Percentiles rank a stretch among this genome's conserved stretches.
Conservation (phyloP, 2,113 vertebrate genomes). For the Boulengeromyrus knoepffleri region DNA sequence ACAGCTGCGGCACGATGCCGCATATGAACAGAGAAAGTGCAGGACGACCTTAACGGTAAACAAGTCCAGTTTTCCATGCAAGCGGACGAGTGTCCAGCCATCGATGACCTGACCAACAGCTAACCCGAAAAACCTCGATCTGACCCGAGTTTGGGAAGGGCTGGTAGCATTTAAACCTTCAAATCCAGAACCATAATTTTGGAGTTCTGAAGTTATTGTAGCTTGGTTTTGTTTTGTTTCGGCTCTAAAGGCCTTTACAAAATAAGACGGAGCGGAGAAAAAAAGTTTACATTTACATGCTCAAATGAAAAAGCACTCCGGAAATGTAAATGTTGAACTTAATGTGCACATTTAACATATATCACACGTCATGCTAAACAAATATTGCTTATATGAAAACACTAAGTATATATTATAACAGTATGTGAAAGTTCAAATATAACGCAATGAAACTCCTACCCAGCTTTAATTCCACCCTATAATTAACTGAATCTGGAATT, state of each 20-base stretch:
- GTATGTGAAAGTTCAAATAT: constrained; percentile 5
- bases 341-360: not conserved
- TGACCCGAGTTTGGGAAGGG: not conserved
- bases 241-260: not conserved
- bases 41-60: constrained; percentile 35
- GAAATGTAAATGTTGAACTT: not conserved
- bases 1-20: not conserved
- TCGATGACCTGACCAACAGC: constrained; percentile 29
- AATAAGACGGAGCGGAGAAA: not conserved
- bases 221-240: not conserved
- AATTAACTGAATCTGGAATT: constrained; percentile 10
- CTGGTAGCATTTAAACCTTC: not conserved
- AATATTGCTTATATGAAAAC: not conserved
- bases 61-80: constrained; percentile 10
- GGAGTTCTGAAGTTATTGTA: not conserved
- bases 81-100: constrained; percentile 29
- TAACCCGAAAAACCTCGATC: not conserved
- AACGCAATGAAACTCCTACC: not conserved
- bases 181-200: not conserved
- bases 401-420: not conserved
- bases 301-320: not conserved
- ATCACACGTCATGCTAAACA: not conserved
- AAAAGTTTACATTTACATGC: not conserved
- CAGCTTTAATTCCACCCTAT: not conserved
- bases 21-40: constrained; percentile 24